A percentile compares a stretch with the other conserved stretches of the same genome.
Evolutionary conservation across 2,888 invertebrate species (phyloP).

Genomic region (Apodemia hepburni): DNA sequence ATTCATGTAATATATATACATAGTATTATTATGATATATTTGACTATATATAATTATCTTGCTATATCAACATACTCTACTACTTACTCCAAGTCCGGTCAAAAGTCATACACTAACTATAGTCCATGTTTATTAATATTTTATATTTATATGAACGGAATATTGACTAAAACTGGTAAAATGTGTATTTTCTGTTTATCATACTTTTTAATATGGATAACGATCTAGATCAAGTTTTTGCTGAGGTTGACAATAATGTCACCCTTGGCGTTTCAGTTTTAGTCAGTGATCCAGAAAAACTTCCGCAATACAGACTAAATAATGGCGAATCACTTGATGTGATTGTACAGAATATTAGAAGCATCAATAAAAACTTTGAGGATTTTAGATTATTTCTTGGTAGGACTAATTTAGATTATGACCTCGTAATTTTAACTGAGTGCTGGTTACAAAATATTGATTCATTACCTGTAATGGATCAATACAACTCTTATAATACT

Average conservation of each 20-base stretch:
- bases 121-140: not conserved
- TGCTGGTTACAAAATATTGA: conserved; percentile 22
- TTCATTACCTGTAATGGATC: conserved; percentile 11
- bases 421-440: conserved; percentile 26
- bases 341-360: conserved; percentile 25
- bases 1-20: not conserved
- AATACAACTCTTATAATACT: conserved; percentile 18
- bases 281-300: not conserved
- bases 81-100: not conserved
- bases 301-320: not conserved
- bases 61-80: not conserved
- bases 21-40: not conserved
- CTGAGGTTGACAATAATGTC: conserved; percentile 2
- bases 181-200: not conserved
- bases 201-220: not conserved
- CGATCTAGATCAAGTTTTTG: not conserved
- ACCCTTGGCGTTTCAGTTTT: not conserved
- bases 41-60: not conserved
- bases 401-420: conserved; percentile 15
- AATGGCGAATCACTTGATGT: not conserved
- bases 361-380: conserved; percentile 23
- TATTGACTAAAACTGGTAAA: not conserved
- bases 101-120: not conserved
- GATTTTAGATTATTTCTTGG: conserved; percentile 17
- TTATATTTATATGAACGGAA: not conserved